Conservation (phyloP, 2,113 vertebrate species). For the Amblyornis subalaris region DNA sequence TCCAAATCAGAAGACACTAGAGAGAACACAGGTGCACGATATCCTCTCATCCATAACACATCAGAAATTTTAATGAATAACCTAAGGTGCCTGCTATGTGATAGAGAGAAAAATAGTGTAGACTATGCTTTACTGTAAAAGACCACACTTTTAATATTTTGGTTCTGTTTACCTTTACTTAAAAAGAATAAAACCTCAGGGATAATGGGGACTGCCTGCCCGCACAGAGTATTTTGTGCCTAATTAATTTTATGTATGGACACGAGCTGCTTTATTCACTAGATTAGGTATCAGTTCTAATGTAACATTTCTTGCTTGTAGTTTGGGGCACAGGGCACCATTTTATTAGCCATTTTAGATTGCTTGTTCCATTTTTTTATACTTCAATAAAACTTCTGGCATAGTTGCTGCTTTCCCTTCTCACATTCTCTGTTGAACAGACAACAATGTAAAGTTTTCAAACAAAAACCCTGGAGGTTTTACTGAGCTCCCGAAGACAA, state of each 20-base stretch:
- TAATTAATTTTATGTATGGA: conserved; percentile 34
- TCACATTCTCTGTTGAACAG: background rate
- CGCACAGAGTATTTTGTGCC: background rate
- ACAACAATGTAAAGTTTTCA: background rate
- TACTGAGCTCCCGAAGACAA: background rate
- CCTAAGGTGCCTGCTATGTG: background rate
- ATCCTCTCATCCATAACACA: background rate
- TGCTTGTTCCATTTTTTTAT: background rate
- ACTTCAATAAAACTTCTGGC: background rate
- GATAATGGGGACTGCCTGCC: background rate
- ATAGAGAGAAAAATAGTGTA: background rate
- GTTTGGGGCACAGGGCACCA: background rate
- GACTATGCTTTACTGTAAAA: background rate
- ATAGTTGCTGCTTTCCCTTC: background rate
- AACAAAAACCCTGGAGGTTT: background rate
- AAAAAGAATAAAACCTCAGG: background rate
- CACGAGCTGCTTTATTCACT: background rate
- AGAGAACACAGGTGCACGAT: background rate
- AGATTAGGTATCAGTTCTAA: conserved; percentile 11
- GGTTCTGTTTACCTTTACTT: background rate
- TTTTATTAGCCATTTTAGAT: conserved; percentile 17
- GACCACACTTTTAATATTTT: background rate
- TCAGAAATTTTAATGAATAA: background rate
- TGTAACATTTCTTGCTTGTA: background rate
- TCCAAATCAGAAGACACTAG: background rate